Evolutionary conservation across 2,797 vertebrate genomes (phyloP).

Genomic region (Falco peregrinus): DNA sequence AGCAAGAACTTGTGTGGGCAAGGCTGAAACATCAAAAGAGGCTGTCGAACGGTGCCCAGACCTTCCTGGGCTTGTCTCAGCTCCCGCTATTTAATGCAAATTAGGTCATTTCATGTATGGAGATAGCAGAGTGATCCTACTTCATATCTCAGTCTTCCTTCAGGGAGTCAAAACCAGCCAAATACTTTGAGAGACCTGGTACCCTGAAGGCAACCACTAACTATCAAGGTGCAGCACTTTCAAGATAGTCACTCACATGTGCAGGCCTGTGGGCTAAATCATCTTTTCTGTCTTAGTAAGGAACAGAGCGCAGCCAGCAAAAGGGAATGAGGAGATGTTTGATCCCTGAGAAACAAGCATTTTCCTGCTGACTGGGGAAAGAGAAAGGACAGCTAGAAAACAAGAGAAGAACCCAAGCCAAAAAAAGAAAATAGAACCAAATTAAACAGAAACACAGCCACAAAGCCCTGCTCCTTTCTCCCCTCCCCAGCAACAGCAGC

Average conservation of each 20-base stretch:
- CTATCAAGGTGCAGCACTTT: background rate
- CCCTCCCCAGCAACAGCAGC: background rate
- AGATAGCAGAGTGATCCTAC: background rate
- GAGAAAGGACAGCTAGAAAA: background rate
- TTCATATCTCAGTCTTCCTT: background rate
- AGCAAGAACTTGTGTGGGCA: background rate
- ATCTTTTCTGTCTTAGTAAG: background rate
- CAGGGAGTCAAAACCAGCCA: background rate
- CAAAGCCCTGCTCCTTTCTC: background rate
- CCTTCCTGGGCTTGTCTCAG: background rate
- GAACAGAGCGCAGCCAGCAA: background rate
- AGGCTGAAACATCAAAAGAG: slow-evolving; percentile 5
- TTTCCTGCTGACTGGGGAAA: background rate
- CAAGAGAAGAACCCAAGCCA: background rate
- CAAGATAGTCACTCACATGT: background rate
- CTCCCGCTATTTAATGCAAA: slow-evolving; percentile 34
- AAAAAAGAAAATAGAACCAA: background rate
- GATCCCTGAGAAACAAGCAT: background rate
- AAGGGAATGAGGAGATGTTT: background rate
- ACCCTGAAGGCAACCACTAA: background rate
- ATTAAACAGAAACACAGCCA: background rate
- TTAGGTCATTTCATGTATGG: background rate
- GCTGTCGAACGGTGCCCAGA: background rate
- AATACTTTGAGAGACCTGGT: background rate
- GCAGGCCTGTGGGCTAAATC: background rate